Evolutionary conservation across 2,797 vertebrate species (phyloP).

Genomic region (Cygnus olor): DNA sequence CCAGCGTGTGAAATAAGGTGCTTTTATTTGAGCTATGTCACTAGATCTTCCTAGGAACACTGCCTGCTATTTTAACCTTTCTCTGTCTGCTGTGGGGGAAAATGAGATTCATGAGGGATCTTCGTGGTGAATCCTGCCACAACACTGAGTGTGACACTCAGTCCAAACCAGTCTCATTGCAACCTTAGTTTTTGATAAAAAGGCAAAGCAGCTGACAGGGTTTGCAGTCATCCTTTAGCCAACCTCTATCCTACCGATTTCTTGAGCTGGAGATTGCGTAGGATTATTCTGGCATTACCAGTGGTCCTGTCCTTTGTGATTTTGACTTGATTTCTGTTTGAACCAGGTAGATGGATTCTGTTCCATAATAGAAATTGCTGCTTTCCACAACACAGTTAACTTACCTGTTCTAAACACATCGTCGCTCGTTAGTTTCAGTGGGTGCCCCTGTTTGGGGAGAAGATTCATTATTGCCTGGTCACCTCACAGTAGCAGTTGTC

Average conservation of each 20-base stretch:
- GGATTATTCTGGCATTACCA: not conserved
- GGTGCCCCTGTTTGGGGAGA: too few relatives aligned
- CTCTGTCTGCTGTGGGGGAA: rapidly evolving
- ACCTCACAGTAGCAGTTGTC: not conserved
- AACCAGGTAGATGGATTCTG: too few relatives aligned
- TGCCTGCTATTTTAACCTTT: not conserved
- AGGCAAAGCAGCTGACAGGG: not conserved
- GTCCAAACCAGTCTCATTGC: not conserved
- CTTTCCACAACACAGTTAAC: rapidly evolving
- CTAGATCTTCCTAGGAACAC: not conserved
- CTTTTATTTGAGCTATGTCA: rapidly evolving
- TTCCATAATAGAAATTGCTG: rapidly evolving
- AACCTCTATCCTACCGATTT: rapidly evolving
- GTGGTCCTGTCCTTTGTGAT: not conserved
- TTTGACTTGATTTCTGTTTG: not conserved
- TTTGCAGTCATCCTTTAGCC: not conserved
- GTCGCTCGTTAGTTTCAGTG: rapidly evolving
- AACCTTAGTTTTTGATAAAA: rapidly evolving
- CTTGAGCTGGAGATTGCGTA: not conserved
- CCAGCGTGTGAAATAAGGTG: not conserved
- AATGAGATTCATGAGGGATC: rapidly evolving
- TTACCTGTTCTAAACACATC: not conserved
- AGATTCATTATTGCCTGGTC: not conserved
- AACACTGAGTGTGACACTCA: not conserved
- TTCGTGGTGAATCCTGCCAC: not conserved